Percentiles rank a stretch among this genome's conserved stretches.
Conservation (phyloP, 2,888 invertebrate genomes). For the Ophioninae sp. region DNA sequence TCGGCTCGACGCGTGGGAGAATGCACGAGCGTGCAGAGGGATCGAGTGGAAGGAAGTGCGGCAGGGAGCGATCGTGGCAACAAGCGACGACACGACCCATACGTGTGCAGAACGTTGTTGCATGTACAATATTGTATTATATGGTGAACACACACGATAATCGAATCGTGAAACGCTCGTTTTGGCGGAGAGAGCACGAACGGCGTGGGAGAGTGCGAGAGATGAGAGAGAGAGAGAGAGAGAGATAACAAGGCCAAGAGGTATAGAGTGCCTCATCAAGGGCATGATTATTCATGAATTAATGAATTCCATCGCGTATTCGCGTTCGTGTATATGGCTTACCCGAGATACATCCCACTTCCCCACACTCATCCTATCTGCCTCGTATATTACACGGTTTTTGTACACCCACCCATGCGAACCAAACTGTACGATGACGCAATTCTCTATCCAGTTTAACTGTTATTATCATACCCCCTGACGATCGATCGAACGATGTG, state of each 20-base stretch:
- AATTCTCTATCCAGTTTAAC: conserved; percentile 48
- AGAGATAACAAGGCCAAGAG: conserved; percentile 37
- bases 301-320: conserved; percentile 56
- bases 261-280: conserved; percentile 52
- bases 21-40: background rate
- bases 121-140: conserved; percentile 51
- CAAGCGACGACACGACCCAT: conserved; percentile 22
- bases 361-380: conserved; percentile 15
- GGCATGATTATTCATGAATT: conserved; percentile 61
- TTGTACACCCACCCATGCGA: background rate
- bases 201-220: background rate
- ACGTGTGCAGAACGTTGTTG: conserved; percentile 39
- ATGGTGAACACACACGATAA: conserved; percentile 52
- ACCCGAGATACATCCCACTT: conserved; percentile 20
- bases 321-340: conserved; percentile 33
- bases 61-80: background rate
- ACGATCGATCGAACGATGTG: conserved; percentile 57
- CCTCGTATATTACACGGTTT: conserved; percentile 20
- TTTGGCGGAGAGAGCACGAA: conserved; percentile 30
- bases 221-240: conserved; percentile 20
- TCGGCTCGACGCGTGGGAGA: background rate
- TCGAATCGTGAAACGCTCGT: conserved; percentile 56
- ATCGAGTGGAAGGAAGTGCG: background rate
- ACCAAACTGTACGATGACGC: conserved; percentile 3
- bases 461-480: conserved; percentile 54